Evolutionary conservation across 1,140 invertebrate genomes (phyloP).

Genomic region (Camponotus floridanus): DNA sequence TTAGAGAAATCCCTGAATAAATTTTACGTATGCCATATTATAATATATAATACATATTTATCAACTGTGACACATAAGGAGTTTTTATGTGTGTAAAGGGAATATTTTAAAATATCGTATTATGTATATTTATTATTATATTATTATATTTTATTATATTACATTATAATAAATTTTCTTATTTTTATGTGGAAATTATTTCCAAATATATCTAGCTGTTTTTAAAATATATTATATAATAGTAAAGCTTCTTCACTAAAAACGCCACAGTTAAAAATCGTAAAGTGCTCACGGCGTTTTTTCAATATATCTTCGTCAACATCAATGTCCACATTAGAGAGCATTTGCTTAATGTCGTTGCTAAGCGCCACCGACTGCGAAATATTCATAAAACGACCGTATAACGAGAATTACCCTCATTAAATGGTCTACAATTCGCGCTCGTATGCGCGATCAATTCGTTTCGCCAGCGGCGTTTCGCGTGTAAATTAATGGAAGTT

Average conservation of each 20-base stretch:
- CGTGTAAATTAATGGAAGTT: conserved; percentile 19
- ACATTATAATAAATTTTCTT: neutral
- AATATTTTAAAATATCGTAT: no score
- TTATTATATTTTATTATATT: neutral
- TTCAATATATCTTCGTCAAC: neutral
- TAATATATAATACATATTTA: no score
- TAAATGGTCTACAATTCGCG: conserved; percentile 33
- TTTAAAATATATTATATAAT: neutral
- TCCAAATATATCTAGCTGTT: neutral
- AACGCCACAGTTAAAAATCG: neutral
- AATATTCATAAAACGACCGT: conserved; percentile 23
- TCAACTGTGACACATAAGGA: no score
- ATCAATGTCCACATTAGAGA: neutral
- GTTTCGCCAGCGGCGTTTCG: neutral
- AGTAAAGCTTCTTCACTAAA: neutral
- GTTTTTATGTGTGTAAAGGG: no score
- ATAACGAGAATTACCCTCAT: conserved; percentile 13
- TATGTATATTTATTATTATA: no score
- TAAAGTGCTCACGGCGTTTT: neutral
- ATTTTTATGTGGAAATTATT: neutral
- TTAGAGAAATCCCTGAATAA: neutral
- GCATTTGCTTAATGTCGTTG: conserved; percentile 24
- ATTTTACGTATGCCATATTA: neutral
- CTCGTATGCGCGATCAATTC: conserved; percentile 16
- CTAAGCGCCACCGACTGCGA: neutral